Evolutionary conservation across 2,888 invertebrate species (phyloP), one percentile per base, ranked within the genome.

Genomic region (Tolmerus cingulatus): DNA sequence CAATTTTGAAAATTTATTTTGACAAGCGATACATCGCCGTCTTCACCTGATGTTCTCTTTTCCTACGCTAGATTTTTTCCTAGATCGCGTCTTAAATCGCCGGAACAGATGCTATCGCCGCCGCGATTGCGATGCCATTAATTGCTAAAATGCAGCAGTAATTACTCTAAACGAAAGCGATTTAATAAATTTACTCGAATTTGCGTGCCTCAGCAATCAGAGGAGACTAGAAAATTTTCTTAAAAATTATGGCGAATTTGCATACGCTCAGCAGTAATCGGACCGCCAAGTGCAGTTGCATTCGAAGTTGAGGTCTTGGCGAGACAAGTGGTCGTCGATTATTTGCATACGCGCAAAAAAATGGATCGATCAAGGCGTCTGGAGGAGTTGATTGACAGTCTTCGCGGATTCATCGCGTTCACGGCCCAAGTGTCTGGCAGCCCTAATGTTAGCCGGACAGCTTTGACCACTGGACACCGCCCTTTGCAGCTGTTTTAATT

Each of bases 1-100:
- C 55, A 81, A 81, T 81, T 81, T 81, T 30, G 30, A 34, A 81
- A 81, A 81, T 55, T 81, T 81, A 81, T 81, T 81, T 81, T 81
- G 81, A 81, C 81, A 81, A 51, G 81, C 55, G 81, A 81, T 57
- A 81, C 81, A 66, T 66, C 66, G 12, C 66, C 66, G 66, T 66
- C 66, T 27, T 66, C 66, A 66, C 66, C 27, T 66, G 66, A 66
- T 66, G 23, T 12, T 57, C 12, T 57, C 23, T 1, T 5, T 2
- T 46, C 16, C 37, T 0, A 3, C 14, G 14, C 19, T 23, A 40
- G 43, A 19, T 43, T 27, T 23, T 40, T 78, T 78, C 78, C 23
- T 43, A 40, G 78, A 78, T 46, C 14, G 7, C n/a, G 9, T 37
- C 46, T 14, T 43, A 78, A 78, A 78, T 23, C 14, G 78, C 78